A percentile compares a stretch with the other conserved stretches of the same genome.
These are phyloP conservation scores for Phoeniculus purpureus DNA, from an alignment of 2,797 vertebrate genomes.

Conservation along the genomic window DNA sequence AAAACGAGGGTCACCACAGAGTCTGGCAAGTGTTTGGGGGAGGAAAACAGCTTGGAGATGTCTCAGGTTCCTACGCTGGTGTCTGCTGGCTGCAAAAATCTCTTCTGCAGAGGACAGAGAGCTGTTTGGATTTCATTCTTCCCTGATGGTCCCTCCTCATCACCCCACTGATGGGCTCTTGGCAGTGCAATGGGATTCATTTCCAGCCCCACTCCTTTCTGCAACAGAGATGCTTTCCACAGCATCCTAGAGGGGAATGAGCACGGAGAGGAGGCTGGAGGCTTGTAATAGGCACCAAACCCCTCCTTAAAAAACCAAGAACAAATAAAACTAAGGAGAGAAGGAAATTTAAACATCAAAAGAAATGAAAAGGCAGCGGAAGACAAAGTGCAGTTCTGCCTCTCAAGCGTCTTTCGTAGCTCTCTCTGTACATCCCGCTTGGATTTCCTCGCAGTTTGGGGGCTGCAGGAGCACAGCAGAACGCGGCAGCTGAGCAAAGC, in stretches of 20 bases:
- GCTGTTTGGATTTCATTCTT: neutral
- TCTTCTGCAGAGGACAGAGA: neutral
- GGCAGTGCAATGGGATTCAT: neutral
- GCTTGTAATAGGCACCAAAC: neutral
- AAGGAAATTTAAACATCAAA: constrained; percentile 63
- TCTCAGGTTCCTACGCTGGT: rapidly evolving
- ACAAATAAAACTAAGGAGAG: constrained; percentile 48
- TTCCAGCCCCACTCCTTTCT: neutral
- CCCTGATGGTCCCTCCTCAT: neutral
- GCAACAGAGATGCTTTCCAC: neutral
- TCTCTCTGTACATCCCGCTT: neutral
- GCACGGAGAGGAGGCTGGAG: neutral
- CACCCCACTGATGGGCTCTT: rapidly evolving
- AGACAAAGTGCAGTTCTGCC: constrained; percentile 45
- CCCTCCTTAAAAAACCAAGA: neutral
- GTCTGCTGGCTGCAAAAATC: neutral
- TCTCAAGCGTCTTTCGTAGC: constrained; percentile 33
- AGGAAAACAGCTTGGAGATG: neutral
- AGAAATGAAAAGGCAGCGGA: constrained; percentile 31
- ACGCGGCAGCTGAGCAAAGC: constrained; percentile 56
- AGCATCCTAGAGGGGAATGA: neutral
- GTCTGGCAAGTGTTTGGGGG: neutral
- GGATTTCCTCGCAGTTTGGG: constrained; percentile 34
- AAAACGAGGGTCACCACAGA: neutral
- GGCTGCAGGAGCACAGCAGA: constrained; percentile 31